Base-by-base conservation (phyloP, 2,888 invertebrate species). In the Aphrophora alni region DNA sequence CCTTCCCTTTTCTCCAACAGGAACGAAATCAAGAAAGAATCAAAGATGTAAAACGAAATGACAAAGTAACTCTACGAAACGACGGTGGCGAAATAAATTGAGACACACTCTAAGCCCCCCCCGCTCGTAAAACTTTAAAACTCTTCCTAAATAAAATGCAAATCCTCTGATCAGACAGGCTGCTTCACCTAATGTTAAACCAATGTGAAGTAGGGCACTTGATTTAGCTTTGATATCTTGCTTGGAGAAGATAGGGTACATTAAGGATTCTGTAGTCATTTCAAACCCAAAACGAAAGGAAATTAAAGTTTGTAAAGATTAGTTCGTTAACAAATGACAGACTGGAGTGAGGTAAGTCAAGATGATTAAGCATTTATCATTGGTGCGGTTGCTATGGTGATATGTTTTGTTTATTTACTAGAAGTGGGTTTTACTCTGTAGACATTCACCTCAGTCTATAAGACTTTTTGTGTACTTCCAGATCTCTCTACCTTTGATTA, bases 221-320 rank as follows among this genome's bases (percentile, higher is more conserved):
- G 59, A 59, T 59, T 59, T 59, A 59, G 21, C 59, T 59, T 59
- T 59, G 59, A 59, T 59, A 59, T 59, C 59, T 59, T 59, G 21
- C 21, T 59, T 14, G n/a, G 21, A 4, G 59, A 33, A 33, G 33
- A 33, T 33, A 33, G 8, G 33, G 8, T 8, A 8, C n/a, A n/a
- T n/a, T 5, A 33, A 33, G 33, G 33, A 33, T 33, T 33, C 33
- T 33, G 8, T 5, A 33, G 33, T 33, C n/a, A n/a, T n/a, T n/a
- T n/a, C n/a, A n/a, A n/a, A n/a, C n/a, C n/a, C n/a, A n/a, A n/a
- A n/a, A n/a, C n/a, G n/a, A n/a, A n/a, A n/a, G n/a, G n/a, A n/a
- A n/a, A n/a, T n/a, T n/a, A n/a, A n/a, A n/a, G n/a, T n/a, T n/a
- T n/a, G n/a, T n/a, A n/a, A n/a, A n/a, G n/a, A n/a, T n/a, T n/a